Percentiles rank a stretch among this genome's conserved stretches.
phyloP scores from a whole-genome alignment of 2,888 invertebrate genomes.

The Stegophylla sp. region DNA sequence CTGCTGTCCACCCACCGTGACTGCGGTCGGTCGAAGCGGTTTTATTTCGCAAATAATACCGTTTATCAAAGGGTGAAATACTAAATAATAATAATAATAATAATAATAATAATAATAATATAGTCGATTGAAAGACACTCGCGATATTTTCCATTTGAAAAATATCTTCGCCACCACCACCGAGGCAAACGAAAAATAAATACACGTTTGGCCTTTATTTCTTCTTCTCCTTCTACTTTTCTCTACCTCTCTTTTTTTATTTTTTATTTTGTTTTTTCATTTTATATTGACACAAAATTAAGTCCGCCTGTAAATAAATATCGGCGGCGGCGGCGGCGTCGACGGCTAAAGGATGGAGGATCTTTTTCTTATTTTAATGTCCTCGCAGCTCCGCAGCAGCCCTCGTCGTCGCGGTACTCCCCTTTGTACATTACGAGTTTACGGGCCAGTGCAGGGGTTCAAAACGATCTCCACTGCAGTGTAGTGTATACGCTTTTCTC shows the following conservation, averaged over 20 bases:
- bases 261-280: slow-evolving; percentile 31
- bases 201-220: slow-evolving; percentile 27
- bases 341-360: slow-evolving; percentile 42
- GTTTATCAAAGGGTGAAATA: slow-evolving; percentile 26
- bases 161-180: not conserved
- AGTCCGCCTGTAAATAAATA: slow-evolving; percentile 52
- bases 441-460: slow-evolving; percentile 56
- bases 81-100: too few species aligned
- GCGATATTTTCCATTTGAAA: slow-evolving; percentile 27
- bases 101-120: too few species aligned
- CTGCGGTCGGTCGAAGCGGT: slow-evolving; percentile 6
- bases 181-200: slow-evolving; percentile 29
- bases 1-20: not conserved
- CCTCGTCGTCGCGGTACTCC: not conserved
- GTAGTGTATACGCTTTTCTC: slow-evolving; percentile 36
- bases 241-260: not conserved
- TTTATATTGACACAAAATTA: slow-evolving; percentile 58
- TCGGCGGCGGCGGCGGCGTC: slow-evolving; percentile 4
- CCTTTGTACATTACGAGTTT: slow-evolving; percentile 55
- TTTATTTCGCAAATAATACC: slow-evolving; percentile 25
- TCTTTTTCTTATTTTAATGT: slow-evolving; percentile 57
- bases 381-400: not conserved
- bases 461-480: slow-evolving; percentile 45
- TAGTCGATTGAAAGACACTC: slow-evolving; percentile 36
- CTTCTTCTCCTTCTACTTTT: not conserved